A percentile compares a stretch with the other conserved stretches of the same genome.
Evolutionary conservation across 2,797 vertebrate genomes (phyloP).

Genomic region (Chloroceryle inda): DNA sequence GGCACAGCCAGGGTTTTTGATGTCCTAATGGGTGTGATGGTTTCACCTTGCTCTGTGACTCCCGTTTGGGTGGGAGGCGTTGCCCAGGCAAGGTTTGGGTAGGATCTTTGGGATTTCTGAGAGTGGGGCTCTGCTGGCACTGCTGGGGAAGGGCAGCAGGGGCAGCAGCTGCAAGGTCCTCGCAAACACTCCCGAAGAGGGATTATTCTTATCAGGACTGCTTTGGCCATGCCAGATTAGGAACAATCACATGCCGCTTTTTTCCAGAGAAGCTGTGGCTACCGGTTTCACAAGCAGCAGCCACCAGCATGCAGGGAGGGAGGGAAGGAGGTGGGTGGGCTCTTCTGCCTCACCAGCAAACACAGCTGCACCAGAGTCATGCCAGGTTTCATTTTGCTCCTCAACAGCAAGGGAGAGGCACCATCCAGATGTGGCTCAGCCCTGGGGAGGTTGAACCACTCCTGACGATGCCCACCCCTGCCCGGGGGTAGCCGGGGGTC

Average conservation of each 20-base stretch:
- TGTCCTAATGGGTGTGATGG: not conserved
- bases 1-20: not conserved
- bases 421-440: not conserved
- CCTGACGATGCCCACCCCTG: not conserved
- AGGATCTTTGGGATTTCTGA: not conserved
- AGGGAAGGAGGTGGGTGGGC: not conserved
- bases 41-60: not conserved
- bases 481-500: not conserved
- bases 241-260: not conserved
- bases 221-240: not conserved
- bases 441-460: not conserved
- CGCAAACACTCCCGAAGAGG: not conserved
- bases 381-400: not conserved
- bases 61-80: not conserved
- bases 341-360: not conserved
- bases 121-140: accelerated
- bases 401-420: not conserved
- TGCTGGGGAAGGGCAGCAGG: not conserved
- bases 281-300: not conserved
- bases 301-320: not conserved
- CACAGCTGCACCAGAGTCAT: not conserved
- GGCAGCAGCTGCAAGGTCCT: not conserved
- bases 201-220: not conserved
- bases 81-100: not conserved
- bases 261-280: not conserved